A percentile compares a stretch with the other conserved stretches of the same genome.
phyloP scores from a whole-genome alignment of 2,888 invertebrate species.

The Auanema freiburgensis region DNA sequence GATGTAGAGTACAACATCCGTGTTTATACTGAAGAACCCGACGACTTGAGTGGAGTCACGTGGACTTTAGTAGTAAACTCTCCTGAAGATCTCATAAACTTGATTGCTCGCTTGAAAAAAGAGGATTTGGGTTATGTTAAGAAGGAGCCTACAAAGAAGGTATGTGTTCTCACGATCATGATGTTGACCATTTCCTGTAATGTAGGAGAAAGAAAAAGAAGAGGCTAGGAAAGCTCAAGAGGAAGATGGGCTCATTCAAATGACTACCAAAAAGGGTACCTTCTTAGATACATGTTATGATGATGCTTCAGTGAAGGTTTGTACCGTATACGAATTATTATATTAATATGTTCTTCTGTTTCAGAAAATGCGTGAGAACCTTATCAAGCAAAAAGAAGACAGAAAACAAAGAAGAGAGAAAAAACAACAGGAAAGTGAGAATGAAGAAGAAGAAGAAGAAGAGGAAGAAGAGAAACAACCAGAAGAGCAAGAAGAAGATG shows the following conservation, averaged over 20 bases:
- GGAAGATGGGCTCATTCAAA: constrained; percentile 26
- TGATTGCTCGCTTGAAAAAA: constrained; percentile 70
- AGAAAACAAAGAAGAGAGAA: constrained; percentile 20
- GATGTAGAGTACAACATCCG: constrained; percentile 76
- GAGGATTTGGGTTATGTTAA: constrained; percentile 49
- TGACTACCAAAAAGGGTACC: constrained; percentile 46
- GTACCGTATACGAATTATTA: not conserved
- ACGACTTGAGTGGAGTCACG: constrained; percentile 72
- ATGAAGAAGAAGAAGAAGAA: constrained; percentile 20
- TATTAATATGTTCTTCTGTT: too few species aligned
- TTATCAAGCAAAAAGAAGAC: constrained; percentile 69
- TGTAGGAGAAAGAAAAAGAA: constrained; percentile 11
- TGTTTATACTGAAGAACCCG: constrained; percentile 90
- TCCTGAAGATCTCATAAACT: constrained; percentile 78
- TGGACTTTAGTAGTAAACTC: constrained; percentile 68
- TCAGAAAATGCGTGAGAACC: constrained; percentile 73
- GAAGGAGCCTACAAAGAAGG: constrained; percentile 38
- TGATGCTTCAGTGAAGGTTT: constrained; percentile 35
- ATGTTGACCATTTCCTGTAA: not conserved
- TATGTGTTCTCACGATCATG: constrained; percentile 8
- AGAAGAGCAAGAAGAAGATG: constrained; percentile 24
- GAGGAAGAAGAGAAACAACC: constrained; percentile 29
- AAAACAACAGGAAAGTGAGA: constrained; percentile 52
- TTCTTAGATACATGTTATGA: constrained; percentile 44
- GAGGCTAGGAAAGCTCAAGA: constrained; percentile 14